Percentiles rank a stretch among this genome's conserved stretches.
Conservation (phyloP, 2,797 vertebrate species). For the Anguilla obscura region DNA sequence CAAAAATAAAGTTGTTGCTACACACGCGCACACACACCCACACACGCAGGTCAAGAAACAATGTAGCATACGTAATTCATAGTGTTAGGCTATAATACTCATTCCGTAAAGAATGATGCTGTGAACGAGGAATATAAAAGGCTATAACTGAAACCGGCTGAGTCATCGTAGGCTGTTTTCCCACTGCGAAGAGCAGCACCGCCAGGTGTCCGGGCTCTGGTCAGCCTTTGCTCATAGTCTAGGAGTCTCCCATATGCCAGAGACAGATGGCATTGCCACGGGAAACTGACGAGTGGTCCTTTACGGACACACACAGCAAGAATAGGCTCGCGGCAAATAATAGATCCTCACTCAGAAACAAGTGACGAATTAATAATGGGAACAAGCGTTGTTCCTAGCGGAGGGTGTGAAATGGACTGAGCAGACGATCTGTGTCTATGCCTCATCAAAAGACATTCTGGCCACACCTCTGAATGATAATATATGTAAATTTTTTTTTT, state of each 20-base stretch:
- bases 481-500: neutral
- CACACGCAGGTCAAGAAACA: slow-evolving; percentile 78
- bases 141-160: neutral
- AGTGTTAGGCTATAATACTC: neutral
- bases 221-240: slow-evolving; percentile 30
- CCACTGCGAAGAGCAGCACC: neutral
- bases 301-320: neutral
- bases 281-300: slow-evolving; percentile 27
- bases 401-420: slow-evolving; percentile 19
- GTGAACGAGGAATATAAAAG: neutral
- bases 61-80: neutral
- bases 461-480: neutral
- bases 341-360: neutral
- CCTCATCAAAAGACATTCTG: neutral
- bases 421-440: neutral
- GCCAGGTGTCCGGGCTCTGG: slow-evolving; percentile 31
- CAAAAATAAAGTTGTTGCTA: slow-evolving; percentile 68
- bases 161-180: neutral
- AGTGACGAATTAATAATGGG: neutral
- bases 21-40: slow-evolving; percentile 84
- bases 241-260: slow-evolving; percentile 39
- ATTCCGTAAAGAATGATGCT: neutral
- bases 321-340: slow-evolving; percentile 13
- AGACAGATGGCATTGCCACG: slow-evolving; percentile 49
- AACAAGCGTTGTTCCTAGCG: neutral